Percentiles rank a stretch among this genome's conserved stretches.
Evolutionary conservation across 2,888 invertebrate genomes (phyloP).

Genomic region (Quadroppia sp.): DNA sequence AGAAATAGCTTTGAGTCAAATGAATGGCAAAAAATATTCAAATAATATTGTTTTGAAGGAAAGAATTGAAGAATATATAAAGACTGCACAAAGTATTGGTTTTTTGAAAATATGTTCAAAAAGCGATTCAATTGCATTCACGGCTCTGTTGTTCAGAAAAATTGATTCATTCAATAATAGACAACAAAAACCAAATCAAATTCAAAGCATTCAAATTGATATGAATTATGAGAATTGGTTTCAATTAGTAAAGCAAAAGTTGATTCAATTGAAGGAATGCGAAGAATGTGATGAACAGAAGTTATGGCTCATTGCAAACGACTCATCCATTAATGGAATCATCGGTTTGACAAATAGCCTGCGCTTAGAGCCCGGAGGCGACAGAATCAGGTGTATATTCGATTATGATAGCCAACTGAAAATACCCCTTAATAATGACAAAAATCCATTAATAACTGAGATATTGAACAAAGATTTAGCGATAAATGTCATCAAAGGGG

Average conservation of each 20-base stretch:
- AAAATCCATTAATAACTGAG: constrained; percentile 45
- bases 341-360: constrained; percentile 87
- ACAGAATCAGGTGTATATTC: constrained; percentile 62
- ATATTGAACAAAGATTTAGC: constrained; percentile 47
- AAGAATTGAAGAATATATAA: not conserved
- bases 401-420: not conserved
- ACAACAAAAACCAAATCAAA: not conserved
- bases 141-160: constrained; percentile 63
- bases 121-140: constrained; percentile 59
- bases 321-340: constrained; percentile 68
- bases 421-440: too few relatives aligned
- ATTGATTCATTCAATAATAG: not conserved
- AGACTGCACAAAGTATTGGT: not conserved
- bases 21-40: not conserved
- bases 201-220: not conserved
- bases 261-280: constrained; percentile 65
- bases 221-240: not conserved
- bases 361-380: constrained; percentile 77
- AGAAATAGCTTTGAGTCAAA: not conserved
- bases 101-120: constrained; percentile 55
- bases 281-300: too few relatives aligned
- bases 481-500: constrained; percentile 19
- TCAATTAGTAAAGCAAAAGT: not conserved
- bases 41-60: not conserved
- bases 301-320: constrained; percentile 63